These are phyloP conservation scores for Achatina immaculata DNA, from an alignment of 1,140 invertebrate genomes.

Conservation along the genomic window DNA sequence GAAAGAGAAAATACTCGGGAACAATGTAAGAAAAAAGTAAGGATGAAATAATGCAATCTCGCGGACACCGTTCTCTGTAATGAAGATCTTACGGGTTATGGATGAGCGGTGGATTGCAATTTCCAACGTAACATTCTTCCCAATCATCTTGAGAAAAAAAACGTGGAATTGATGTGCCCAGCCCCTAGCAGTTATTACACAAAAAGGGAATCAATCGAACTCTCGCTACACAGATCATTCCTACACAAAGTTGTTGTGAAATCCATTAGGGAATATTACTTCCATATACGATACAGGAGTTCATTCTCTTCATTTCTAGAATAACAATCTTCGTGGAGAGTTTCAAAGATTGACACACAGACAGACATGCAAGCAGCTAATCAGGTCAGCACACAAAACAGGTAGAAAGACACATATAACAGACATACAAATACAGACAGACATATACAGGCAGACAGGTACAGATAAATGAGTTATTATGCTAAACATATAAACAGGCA, in stretches of 20 bases:
- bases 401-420: too few species aligned
- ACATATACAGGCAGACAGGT: too few species aligned
- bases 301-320: too few species aligned
- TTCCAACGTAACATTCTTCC: background rate
- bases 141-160: background rate
- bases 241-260: background rate
- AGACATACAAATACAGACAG: too few species aligned
- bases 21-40: background rate
- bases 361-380: too few species aligned
- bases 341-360: too few species aligned
- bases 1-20: background rate
- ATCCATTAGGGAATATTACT: background rate
- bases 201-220: background rate
- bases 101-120: background rate
- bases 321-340: too few species aligned
- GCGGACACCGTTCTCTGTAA: background rate
- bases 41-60: background rate
- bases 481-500: too few species aligned
- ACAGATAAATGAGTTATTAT: too few species aligned
- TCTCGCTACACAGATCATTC: background rate
- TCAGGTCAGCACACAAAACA: too few species aligned
- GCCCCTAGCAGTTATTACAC: background rate
- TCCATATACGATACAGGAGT: too few species aligned
- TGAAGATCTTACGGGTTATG: background rate
- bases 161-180: background rate